Conservation (phyloP, 2,113 vertebrate species). For the Caloenas nicobarica region DNA sequence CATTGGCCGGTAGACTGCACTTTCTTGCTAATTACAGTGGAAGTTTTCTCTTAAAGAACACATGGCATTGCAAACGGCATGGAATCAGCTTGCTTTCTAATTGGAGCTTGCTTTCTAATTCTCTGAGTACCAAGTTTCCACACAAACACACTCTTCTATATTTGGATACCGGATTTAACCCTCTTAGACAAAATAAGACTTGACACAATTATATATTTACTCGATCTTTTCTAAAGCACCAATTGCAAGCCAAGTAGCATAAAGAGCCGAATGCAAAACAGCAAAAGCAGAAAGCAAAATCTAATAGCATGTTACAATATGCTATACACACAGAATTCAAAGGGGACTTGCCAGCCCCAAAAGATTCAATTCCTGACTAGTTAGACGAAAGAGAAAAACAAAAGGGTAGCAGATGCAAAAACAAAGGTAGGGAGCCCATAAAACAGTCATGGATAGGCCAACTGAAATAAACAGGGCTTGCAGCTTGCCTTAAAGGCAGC, state of each 20-base stretch:
- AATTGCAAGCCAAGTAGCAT: slow-evolving; percentile 38
- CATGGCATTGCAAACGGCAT: slow-evolving; percentile 37
- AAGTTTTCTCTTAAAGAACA: slow-evolving; percentile 56
- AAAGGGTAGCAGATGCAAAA: slow-evolving; percentile 75
- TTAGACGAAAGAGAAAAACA: slow-evolving; percentile 63
- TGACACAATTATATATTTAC: slow-evolving; percentile 58
- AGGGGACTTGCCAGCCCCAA: slow-evolving; percentile 53
- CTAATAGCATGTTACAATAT: slow-evolving; percentile 63
- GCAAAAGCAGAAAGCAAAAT: slow-evolving; percentile 52
- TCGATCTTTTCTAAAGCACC: slow-evolving; percentile 57
- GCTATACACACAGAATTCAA: slow-evolving; percentile 50
- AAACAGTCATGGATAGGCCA: slow-evolving; percentile 73
- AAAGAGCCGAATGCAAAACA: slow-evolving; percentile 53
- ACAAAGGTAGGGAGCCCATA: slow-evolving; percentile 73
- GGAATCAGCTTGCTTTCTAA: slow-evolving; percentile 47
- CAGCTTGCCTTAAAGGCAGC: slow-evolving; percentile 71
- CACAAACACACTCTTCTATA: slow-evolving; percentile 53
- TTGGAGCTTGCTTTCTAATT: slow-evolving; percentile 31
- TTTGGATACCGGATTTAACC: slow-evolving; percentile 34
- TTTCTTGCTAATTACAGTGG: slow-evolving; percentile 50
- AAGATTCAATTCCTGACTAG: slow-evolving; percentile 66
- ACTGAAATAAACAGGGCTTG: slow-evolving; percentile 71
- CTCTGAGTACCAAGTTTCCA: slow-evolving; percentile 14
- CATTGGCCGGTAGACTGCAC: background rate
- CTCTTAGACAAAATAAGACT: slow-evolving; percentile 45